phyloP scores from a whole-genome alignment of 2,888 invertebrate genomes.

The Adelphocoris suturalis region DNA sequence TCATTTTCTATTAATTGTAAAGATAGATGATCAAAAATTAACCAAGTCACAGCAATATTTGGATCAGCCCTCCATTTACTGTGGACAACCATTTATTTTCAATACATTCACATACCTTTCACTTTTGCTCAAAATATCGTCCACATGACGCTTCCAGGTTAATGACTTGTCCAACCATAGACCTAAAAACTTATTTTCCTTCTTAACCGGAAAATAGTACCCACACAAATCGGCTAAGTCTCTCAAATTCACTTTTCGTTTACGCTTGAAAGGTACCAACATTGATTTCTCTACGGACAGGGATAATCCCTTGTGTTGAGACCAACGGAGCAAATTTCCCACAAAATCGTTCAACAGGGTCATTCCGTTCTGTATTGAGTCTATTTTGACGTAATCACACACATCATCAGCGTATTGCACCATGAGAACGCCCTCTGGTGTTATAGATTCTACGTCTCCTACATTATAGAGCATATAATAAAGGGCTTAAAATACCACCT shows the following conservation, averaged over 20 bases:
- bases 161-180: not conserved
- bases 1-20: too few relatives aligned
- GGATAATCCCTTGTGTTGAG: not conserved
- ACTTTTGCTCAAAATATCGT: not conserved
- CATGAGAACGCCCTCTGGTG: not conserved
- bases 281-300: conserved; percentile 12
- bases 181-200: not conserved
- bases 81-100: conserved; percentile 9
- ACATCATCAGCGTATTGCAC: conserved; percentile 13
- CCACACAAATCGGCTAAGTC: too few relatives aligned
- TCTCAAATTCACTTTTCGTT: not conserved
- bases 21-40: too few relatives aligned
- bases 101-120: not conserved
- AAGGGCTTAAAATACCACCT: conserved; percentile 6
- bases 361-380: not conserved
- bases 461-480: conserved; percentile 33
- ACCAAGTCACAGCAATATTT: not conserved
- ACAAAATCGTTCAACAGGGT: not conserved
- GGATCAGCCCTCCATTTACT: conserved; percentile 19
- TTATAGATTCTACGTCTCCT: not conserved
- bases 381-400: not conserved
- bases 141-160: not conserved
- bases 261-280: not conserved
- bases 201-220: not conserved
- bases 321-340: not conserved